Percentiles rank a stretch among this genome's conserved stretches.
phyloP scores from a whole-genome alignment of 2,797 vertebrate genomes.

The Eulemur rubriventer region DNA sequence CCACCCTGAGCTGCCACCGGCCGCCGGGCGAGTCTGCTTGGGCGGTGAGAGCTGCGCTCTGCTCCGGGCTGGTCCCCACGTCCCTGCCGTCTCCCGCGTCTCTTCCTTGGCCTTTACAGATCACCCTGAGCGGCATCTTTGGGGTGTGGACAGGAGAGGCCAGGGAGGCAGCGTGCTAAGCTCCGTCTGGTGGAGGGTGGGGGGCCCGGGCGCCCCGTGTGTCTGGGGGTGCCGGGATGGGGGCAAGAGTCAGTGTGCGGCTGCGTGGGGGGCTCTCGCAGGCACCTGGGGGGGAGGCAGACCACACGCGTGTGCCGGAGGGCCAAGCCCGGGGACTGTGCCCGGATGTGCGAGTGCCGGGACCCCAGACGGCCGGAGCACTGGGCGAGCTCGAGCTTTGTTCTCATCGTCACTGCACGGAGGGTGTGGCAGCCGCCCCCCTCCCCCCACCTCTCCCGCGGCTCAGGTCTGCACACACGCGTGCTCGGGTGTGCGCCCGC shows the following conservation, averaged over 20 bases:
- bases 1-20: not conserved
- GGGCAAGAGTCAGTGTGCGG: not conserved
- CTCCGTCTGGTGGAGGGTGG: not conserved
- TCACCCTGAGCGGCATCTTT: not conserved
- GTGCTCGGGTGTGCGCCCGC: rapidly evolving
- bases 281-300: not conserved
- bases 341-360: not conserved
- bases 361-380: not conserved
- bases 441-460: too few relatives aligned
- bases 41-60: not conserved
- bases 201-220: not conserved
- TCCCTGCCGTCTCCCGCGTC: not conserved
- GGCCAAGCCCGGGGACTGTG: not conserved
- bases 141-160: not conserved
- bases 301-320: too few relatives aligned
- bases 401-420: not conserved
- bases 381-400: not conserved
- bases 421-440: not conserved
- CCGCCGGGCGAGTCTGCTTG: not conserved
- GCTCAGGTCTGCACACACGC: not conserved
- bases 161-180: not conserved
- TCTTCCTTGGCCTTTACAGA: not conserved
- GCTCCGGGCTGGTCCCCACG: not conserved
- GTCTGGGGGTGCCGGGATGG: too few relatives aligned
- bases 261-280: not conserved